Percentiles rank a stretch among this genome's conserved stretches.
Evolutionary conservation across 2,113 vertebrate species (phyloP).

Genomic region (Peromyscus maniculatus): DNA sequence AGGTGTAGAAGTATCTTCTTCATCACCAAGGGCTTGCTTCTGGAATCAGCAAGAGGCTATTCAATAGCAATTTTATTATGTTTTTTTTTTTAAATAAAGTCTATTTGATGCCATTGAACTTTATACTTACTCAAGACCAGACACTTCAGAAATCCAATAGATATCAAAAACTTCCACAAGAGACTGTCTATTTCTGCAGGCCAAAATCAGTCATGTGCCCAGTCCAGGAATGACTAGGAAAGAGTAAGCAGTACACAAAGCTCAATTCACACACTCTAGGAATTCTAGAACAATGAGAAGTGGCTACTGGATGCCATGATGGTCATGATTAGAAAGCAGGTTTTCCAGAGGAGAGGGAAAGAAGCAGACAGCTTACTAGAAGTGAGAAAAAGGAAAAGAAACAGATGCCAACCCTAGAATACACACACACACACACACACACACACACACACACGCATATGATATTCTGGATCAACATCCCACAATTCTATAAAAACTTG

Average conservation of each 20-base stretch:
- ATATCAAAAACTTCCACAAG: not conserved
- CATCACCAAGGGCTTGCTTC: not conserved
- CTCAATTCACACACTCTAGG: not conserved
- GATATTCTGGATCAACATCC: not conserved
- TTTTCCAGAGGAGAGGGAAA: slow-evolving; percentile 5
- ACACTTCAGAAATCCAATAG: not conserved
- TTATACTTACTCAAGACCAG: not conserved
- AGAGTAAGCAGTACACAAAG: not conserved
- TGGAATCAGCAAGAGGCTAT: not conserved
- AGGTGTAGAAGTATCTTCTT: not conserved
- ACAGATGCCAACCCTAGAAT: not conserved
- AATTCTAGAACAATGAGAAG: not conserved
- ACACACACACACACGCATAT: not conserved
- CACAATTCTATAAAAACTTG: not conserved
- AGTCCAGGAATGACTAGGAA: not conserved
- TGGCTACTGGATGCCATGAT: not conserved
- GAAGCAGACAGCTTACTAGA: not conserved
- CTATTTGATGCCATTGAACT: not conserved
- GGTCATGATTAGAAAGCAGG: not conserved
- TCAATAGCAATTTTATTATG: not conserved
- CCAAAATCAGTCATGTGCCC: not conserved
- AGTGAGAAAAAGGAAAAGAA: not conserved
- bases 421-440: too few species aligned
- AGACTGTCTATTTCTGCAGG: not conserved
- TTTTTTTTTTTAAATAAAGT: slow-evolving; percentile 27